Conservation (phyloP, 2,113 vertebrate genomes). For the Siniperca chuatsi region DNA sequence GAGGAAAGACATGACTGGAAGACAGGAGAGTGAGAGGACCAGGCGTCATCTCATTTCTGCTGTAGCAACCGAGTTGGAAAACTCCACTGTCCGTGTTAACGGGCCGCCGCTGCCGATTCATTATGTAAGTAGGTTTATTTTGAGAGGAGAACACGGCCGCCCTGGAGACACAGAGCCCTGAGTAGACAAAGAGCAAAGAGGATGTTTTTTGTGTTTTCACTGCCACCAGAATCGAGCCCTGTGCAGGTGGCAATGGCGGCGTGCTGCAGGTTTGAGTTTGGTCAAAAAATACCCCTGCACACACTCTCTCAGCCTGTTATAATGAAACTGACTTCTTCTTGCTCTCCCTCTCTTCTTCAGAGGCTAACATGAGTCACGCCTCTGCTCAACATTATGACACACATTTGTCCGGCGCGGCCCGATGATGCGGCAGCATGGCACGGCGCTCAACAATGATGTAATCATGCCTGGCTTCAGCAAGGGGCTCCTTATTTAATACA, state of each 20-base stretch:
- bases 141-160: conserved; percentile 47
- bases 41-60: background rate
- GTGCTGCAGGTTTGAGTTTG: background rate
- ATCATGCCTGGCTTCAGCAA: background rate
- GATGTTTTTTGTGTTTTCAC: background rate
- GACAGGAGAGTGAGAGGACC: conserved; percentile 12
- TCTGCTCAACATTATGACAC: conserved; percentile 31
- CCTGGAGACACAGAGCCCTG: conserved; percentile 40
- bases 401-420: background rate
- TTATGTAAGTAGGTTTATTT: conserved; percentile 69
- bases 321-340: background rate
- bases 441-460: conserved; percentile 29
- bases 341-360: background rate
- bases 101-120: background rate
- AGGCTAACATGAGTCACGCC: conserved; percentile 32
- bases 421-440: background rate
- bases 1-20: conserved; percentile 30
- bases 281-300: background rate
- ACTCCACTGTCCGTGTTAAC: conserved; percentile 7
- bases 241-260: background rate
- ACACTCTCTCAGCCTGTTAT: background rate
- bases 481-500: conserved; percentile 16
- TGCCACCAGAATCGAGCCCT: conserved; percentile 1
- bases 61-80: background rate
- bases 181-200: conserved; percentile 13